Conservation (phyloP, 2,113 vertebrate species). For the Corythornis madagascariensis region DNA sequence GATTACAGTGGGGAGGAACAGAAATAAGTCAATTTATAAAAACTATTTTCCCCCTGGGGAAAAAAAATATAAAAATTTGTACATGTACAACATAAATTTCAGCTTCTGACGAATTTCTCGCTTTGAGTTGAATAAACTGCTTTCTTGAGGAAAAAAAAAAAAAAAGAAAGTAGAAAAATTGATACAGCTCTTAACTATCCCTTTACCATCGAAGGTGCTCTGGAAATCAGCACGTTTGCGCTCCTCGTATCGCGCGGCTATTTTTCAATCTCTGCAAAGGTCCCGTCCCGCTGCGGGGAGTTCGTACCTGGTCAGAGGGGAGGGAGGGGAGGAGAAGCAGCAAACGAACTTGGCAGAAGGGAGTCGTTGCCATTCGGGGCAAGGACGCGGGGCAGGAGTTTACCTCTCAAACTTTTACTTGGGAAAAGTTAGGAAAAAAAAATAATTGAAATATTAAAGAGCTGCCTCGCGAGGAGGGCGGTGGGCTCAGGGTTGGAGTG, state of each 20-base stretch:
- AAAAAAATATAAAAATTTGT: background rate
- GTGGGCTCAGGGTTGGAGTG: background rate
- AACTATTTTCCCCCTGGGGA: background rate
- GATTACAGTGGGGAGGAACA: background rate
- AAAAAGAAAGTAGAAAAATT: background rate
- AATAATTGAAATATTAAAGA: background rate
- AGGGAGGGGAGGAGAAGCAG: background rate
- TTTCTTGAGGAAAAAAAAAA: background rate
- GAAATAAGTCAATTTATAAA: background rate
- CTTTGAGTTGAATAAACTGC: background rate
- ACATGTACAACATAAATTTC: background rate
- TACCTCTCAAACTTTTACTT: background rate
- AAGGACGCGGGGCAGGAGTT: background rate
- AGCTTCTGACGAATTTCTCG: background rate
- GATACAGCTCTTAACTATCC: background rate
- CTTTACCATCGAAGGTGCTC: background rate
- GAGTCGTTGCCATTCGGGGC: background rate
- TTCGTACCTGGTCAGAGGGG: background rate
- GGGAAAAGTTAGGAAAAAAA: background rate
- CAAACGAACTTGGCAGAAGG: conserved; percentile 27
- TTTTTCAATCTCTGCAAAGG: conserved; percentile 9
- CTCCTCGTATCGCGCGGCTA: background rate
- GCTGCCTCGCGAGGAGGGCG: background rate
- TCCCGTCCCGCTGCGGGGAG: conserved; percentile 18
- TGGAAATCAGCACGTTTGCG: background rate